Percentiles rank a stretch among this genome's conserved stretches.
phyloP scores from a whole-genome alignment of 2,113 vertebrate species.

The Mesembrinibis cayennensis region DNA sequence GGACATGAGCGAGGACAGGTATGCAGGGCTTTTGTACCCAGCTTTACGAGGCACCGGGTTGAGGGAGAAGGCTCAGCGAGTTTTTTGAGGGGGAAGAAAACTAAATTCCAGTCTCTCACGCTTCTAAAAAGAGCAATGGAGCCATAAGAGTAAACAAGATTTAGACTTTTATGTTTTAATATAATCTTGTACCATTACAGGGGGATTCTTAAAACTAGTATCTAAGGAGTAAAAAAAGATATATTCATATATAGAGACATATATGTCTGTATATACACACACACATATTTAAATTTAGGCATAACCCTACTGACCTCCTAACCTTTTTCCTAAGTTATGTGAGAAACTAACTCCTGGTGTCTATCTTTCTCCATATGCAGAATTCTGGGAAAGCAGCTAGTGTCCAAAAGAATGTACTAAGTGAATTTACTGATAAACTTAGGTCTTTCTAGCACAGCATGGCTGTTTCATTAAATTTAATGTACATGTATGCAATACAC shows the following conservation, averaged over 20 bases:
- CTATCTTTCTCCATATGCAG: not conserved
- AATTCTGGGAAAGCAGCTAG: not conserved
- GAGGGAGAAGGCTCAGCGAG: not conserved
- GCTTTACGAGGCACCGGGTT: not conserved
- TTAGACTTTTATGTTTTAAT: not conserved
- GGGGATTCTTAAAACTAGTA: not conserved
- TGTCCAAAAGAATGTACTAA: not conserved
- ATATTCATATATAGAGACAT: not conserved
- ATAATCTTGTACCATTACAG: not conserved
- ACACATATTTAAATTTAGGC: not conserved
- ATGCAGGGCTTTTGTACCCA: not conserved
- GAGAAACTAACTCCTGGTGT: not conserved
- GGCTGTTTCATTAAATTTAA: not conserved
- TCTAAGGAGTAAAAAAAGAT: not conserved
- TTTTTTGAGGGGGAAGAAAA: not conserved
- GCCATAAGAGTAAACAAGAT: not conserved
- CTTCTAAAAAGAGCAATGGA: not conserved
- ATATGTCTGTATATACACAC: not conserved
- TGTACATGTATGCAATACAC: not conserved
- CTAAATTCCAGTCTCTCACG: not conserved
- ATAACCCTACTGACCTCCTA: accelerated
- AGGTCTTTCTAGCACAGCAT: not conserved
- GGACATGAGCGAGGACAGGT: not conserved
- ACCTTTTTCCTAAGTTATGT: not conserved
- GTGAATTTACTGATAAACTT: not conserved